A percentile compares a stretch with the other conserved stretches of the same genome.
These are phyloP conservation scores for Azemiops feae DNA, from an alignment of 2,113 vertebrate genomes.

Conservation along the genomic window DNA sequence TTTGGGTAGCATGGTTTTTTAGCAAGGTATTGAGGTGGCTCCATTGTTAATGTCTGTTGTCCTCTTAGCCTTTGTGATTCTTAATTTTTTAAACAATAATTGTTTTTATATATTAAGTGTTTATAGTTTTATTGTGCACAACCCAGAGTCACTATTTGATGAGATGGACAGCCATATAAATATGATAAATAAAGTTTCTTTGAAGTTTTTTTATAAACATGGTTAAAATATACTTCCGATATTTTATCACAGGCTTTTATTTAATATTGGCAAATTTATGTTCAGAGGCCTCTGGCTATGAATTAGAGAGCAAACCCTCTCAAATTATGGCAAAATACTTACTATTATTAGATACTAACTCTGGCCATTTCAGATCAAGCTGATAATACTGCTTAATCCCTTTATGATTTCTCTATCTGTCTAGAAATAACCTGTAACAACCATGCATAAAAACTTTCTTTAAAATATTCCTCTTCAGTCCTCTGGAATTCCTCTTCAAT, in stretches of 20 bases:
- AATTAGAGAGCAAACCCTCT: background rate
- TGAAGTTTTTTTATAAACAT: background rate
- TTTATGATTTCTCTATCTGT: background rate
- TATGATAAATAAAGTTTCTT: background rate
- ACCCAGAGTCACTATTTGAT: background rate
- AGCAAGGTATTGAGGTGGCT: background rate
- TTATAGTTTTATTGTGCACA: background rate
- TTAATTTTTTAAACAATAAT: background rate
- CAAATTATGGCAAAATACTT: background rate
- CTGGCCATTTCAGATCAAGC: background rate
- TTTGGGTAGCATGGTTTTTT: background rate
- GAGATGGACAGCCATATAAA: background rate
- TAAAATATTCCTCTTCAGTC: background rate
- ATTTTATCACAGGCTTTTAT: background rate
- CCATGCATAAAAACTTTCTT: background rate
- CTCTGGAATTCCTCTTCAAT: background rate
- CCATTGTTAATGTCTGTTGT: background rate
- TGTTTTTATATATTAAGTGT: background rate
- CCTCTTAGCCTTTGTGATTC: background rate
- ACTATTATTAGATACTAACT: background rate
- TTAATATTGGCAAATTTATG: background rate
- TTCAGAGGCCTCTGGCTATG: background rate
- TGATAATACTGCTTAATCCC: background rate
- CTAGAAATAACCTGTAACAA: background rate
- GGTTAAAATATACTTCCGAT: background rate